phyloP scores from a whole-genome alignment of 2,888 invertebrate species.

The Leucania comma region DNA sequence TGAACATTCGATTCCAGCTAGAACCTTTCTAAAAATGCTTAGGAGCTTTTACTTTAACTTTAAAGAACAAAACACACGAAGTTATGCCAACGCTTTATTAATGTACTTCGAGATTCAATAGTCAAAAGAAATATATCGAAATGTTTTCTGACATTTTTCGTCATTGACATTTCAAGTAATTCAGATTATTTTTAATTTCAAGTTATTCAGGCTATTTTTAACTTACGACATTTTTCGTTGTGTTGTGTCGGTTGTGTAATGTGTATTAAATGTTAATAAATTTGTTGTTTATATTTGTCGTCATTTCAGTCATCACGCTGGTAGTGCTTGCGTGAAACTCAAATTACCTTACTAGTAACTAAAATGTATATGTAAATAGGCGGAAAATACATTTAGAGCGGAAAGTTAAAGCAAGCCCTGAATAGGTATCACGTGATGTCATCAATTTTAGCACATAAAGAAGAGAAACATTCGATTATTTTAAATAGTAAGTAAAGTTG shows the following conservation, averaged over 20 bases:
- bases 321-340: too few species aligned
- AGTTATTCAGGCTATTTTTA: too few species aligned
- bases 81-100: not conserved
- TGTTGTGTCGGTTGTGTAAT: too few species aligned
- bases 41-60: not conserved
- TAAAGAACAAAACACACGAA: constrained; percentile 1
- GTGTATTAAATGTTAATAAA: too few species aligned
- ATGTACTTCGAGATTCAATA: constrained; percentile 4
- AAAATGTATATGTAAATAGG: not conserved
- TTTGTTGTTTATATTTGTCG: too few species aligned
- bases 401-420: not conserved
- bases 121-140: not conserved
- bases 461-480: not conserved
- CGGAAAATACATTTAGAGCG: not conserved
- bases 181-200: too few species aligned
- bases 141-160: not conserved
- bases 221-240: too few species aligned
- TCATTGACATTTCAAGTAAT: not conserved
- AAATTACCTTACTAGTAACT: not conserved
- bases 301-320: too few species aligned
- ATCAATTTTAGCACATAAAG: not conserved
- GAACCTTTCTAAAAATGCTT: not conserved
- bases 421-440: not conserved
- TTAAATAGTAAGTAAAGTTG: not conserved
- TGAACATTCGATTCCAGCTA: not conserved